Evolutionary conservation across 2,113 vertebrate species (phyloP).

Genomic region (Sceloporus undulatus): DNA sequence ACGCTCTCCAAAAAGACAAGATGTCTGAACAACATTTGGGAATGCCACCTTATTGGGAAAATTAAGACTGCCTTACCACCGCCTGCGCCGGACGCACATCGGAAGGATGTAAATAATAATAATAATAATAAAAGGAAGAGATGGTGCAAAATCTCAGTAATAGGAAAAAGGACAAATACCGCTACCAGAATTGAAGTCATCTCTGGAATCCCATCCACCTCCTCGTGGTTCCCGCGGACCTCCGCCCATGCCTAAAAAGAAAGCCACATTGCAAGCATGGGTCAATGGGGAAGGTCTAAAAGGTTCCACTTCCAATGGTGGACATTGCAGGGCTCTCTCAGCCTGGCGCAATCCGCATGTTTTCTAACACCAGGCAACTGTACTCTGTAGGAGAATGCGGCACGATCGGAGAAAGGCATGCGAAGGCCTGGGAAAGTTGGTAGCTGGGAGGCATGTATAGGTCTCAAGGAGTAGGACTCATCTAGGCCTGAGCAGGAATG

Average conservation of each 20-base stretch:
- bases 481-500: neutral
- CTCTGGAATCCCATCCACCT: slow-evolving; percentile 85
- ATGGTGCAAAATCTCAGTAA: slow-evolving; percentile 31
- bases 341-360: neutral
- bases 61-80: neutral
- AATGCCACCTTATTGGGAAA: neutral
- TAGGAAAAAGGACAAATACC: slow-evolving; percentile 61
- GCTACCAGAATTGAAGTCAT: slow-evolving; percentile 86
- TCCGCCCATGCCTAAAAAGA: slow-evolving; percentile 90
- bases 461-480: too few species aligned
- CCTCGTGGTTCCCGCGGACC: slow-evolving; percentile 85
- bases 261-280: slow-evolving; percentile 67
- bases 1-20: neutral
- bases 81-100: neutral
- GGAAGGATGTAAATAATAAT: neutral
- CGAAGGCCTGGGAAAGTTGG: neutral
- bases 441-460: too few species aligned
- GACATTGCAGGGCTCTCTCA: slow-evolving; percentile 39
- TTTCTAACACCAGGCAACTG: neutral
- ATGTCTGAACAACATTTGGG: neutral
- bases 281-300: slow-evolving; percentile 64
- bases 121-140: neutral
- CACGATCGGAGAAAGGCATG: neutral
- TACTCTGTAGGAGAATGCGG: slow-evolving; percentile 56
- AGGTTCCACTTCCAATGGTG: slow-evolving; percentile 25